Conservation (phyloP, 1,140 invertebrate genomes). For the Drosophila tristis region DNA sequence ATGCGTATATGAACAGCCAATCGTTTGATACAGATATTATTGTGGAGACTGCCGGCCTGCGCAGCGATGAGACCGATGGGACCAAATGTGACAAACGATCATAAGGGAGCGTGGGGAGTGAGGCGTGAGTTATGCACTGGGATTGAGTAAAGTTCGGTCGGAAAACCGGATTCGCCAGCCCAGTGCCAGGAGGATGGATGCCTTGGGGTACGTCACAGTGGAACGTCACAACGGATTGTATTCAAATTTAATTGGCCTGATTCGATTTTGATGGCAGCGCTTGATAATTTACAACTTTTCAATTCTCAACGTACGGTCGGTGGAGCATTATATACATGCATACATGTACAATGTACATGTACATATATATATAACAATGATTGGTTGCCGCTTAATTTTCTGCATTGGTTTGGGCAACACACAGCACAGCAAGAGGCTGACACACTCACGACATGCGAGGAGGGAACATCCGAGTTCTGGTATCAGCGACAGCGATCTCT, state of each 20-base stretch:
- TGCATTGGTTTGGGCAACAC: conserved; percentile 36
- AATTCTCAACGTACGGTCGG: conserved; percentile 64
- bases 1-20: too few relatives aligned
- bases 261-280: conserved; percentile 72
- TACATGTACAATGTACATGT: too few relatives aligned
- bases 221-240: conserved; percentile 50
- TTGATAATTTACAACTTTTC: conserved; percentile 78
- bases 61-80: too few relatives aligned
- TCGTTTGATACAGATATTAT: too few relatives aligned
- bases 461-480: conserved; percentile 74
- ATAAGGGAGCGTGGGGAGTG: too few relatives aligned
- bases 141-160: too few relatives aligned
- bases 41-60: too few relatives aligned
- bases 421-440: conserved; percentile 65
- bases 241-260: conserved; percentile 83
- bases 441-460: conserved; percentile 78
- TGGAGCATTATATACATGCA: conserved; percentile 54
- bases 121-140: too few relatives aligned
- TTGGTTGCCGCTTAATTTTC: conserved; percentile 78
- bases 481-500: conserved; percentile 67
- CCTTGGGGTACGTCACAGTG: conserved; percentile 3
- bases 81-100: too few relatives aligned
- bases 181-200: conserved; percentile 1
- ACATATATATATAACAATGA: conserved; percentile 51
- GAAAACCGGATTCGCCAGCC: not conserved